phyloP scores from a whole-genome alignment of 2,797 vertebrate genomes.

The Rousettus madagascariensis region DNA sequence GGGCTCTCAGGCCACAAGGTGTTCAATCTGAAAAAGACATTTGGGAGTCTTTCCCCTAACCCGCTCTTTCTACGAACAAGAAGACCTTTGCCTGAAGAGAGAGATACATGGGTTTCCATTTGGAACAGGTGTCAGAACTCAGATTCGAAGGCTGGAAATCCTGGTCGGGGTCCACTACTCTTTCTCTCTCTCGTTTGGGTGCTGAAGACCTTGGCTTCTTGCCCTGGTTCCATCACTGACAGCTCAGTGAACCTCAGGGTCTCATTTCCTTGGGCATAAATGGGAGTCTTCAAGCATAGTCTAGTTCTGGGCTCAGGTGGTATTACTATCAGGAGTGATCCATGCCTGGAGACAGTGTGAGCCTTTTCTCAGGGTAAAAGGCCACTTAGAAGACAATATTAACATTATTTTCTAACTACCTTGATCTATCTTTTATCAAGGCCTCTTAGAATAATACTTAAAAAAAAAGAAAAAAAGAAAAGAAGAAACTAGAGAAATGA shows the following conservation, averaged over 20 bases:
- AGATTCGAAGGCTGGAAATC: neutral
- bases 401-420: conserved; percentile 58
- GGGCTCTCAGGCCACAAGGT: neutral
- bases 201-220: neutral
- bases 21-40: neutral
- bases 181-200: neutral
- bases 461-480: conserved; percentile 40
- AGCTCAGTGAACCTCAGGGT: neutral
- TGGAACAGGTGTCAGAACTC: neutral
- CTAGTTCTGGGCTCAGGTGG: neutral
- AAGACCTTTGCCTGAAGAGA: neutral
- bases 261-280: neutral
- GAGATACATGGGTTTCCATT: neutral
- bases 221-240: neutral
- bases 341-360: neutral
- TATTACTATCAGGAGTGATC: neutral
- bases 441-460: conserved; percentile 50
- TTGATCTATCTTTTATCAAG: conserved; percentile 46
- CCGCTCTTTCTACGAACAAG: neutral
- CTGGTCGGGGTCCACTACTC: neutral
- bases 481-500: conserved; percentile 66
- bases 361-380: neutral
- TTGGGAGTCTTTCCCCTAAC: neutral
- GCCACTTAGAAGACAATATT: neutral
- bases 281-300: neutral